Conservation (phyloP, 2,888 invertebrate genomes). For the Campaea margaritaria region DNA sequence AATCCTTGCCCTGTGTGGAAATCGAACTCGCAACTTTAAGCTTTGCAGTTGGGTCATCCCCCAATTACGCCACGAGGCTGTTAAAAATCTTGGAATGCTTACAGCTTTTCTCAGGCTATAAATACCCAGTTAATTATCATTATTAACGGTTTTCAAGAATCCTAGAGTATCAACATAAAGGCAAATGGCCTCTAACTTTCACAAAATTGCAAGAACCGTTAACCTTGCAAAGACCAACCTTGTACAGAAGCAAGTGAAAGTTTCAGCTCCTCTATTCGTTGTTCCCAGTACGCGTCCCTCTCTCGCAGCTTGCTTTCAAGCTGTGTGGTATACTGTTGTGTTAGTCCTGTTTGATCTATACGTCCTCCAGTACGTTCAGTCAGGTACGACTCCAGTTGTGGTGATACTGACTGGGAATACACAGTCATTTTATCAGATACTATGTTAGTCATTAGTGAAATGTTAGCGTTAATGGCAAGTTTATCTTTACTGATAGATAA, state of each 20-base stretch:
- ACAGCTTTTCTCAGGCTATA: no score
- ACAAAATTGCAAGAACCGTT: slow-evolving; percentile 3
- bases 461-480: neutral
- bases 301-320: slow-evolving; percentile 87
- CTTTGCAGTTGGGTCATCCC: no score
- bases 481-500: slow-evolving; percentile 6
- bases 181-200: neutral
- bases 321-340: slow-evolving; percentile 85
- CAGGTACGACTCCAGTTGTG: slow-evolving; percentile 76
- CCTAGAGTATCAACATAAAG: neutral
- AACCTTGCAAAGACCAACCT: slow-evolving; percentile 77
- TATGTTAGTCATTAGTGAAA: neutral
- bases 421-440: neutral
- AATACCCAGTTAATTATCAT: no score
- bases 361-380: slow-evolving; percentile 75
- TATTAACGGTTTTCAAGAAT: neutral
- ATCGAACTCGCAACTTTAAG: no score
- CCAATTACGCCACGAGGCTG: no score
- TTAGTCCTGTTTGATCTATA: slow-evolving; percentile 72
- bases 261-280: slow-evolving; percentile 86
- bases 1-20: no score
- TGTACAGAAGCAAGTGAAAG: slow-evolving; percentile 86
- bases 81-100: no score
- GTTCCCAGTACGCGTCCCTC: slow-evolving; percentile 85
- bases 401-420: slow-evolving; percentile 75